A percentile compares a stretch with the other conserved stretches of the same genome.
Conservation (phyloP, 1,140 invertebrate genomes). For the Zelostemma sp. region DNA sequence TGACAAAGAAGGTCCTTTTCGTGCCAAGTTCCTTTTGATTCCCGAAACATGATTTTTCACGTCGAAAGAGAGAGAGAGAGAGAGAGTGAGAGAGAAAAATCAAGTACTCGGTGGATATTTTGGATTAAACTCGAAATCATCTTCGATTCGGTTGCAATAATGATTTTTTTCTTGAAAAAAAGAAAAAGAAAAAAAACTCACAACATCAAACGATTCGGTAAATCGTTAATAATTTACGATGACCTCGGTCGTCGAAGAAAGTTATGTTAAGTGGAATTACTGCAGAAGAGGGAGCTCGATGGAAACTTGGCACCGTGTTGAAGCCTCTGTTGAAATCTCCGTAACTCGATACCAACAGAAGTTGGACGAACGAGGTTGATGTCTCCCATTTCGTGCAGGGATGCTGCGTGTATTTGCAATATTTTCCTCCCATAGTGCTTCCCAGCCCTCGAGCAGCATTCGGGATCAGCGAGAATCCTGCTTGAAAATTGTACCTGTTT, state of each 20-base stretch:
- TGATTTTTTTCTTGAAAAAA: too few species aligned
- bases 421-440: constrained; percentile 32
- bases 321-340: constrained; percentile 54
- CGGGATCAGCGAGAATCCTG: too few species aligned
- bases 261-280: constrained; percentile 15
- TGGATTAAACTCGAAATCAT: too few species aligned
- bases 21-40: too few species aligned
- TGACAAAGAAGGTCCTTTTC: background rate
- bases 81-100: too few species aligned
- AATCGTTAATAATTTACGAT: too few species aligned
- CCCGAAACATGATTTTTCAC: too few species aligned
- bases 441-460: constrained; percentile 6
- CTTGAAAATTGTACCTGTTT: constrained; percentile 14
- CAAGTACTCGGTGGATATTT: too few species aligned
- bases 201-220: too few species aligned
- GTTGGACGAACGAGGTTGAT: constrained; percentile 57
- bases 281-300: constrained; percentile 20
- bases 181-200: too few species aligned
- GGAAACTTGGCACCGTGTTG: constrained; percentile 48
- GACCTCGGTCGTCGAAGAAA: background rate
- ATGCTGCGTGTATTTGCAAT: constrained; percentile 31
- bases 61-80: too few species aligned
- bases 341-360: constrained; percentile 51
- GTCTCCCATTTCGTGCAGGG: constrained; percentile 50
- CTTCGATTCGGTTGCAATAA: too few species aligned